Base-by-base conservation (phyloP, 2,888 invertebrate genomes). In the Parnassius smintheus region DNA sequence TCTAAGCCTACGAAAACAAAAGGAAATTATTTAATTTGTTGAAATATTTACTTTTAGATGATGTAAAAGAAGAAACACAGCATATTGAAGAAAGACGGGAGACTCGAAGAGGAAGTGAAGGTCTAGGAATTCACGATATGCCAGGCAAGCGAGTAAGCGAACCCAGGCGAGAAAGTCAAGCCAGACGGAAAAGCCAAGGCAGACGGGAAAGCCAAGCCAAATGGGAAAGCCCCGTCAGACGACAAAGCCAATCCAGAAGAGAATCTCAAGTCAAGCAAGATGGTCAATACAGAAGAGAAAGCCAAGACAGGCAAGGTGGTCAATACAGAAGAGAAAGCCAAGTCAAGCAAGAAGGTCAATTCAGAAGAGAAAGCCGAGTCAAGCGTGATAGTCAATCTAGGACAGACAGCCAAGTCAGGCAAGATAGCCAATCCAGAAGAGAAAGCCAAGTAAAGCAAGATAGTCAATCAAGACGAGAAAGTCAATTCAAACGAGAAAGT, bases 161-260 rank as follows among this genome's bases (percentile, higher is more conserved):
- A 7, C 35, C 35, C n/a, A 53, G 12, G 35, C 7, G 10, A 13
- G 13, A 35, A 35, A 52, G 4, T 7, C 52, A 35, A 22, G 59
- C 51, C 4, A 44, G 59, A 59, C 50, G 44, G 22, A 25, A 42
- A 3, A 52, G 51, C 45, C 53, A 53, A 13, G 53, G 46, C 13
- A 59, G 53, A 42, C 54, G 46, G 11, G 46, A 59, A 9, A 44
- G 35, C 8, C 48, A 18, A 41, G 41, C 8, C 11, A 35, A 7
- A 11, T n/a, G 44, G 18, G 18, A 18, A 18, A 18, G 18, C 18
- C 18, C 18, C 18, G 18, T 18, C 18, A 18, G 18, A 18, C 18
- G 18, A 18, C 18, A 18, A 18, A 18, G 12, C 8, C 55, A 12
- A 11, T 54, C 55, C 13, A 42, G 13, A 8, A 41, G 54, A 49